Evolutionary conservation across 2,888 invertebrate genomes (phyloP).

Genomic region (Cylindroiulus punctatus): DNA sequence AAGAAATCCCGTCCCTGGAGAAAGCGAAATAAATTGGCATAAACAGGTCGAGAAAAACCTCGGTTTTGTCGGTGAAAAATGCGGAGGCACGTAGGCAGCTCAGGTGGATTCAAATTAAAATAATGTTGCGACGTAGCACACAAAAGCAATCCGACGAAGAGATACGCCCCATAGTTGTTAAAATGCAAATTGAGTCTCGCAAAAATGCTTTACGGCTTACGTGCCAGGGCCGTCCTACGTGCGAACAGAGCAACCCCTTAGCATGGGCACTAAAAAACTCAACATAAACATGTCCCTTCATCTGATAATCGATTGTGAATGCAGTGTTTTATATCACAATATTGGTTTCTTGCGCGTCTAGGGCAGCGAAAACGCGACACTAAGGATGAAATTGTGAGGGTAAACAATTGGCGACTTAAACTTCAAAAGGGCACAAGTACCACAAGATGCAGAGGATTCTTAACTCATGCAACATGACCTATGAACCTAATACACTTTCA

Average conservation of each 20-base stretch:
- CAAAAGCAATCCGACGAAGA: constrained; percentile 19
- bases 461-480: too few relatives aligned
- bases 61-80: background rate
- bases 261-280: background rate
- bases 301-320: background rate
- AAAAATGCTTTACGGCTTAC: background rate
- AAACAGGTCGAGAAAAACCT: constrained; percentile 14
- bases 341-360: too few relatives aligned
- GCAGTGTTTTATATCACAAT: too few relatives aligned
- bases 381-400: too few relatives aligned
- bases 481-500: too few relatives aligned
- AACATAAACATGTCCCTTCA: background rate
- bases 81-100: constrained; percentile 12
- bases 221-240: background rate
- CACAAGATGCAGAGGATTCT: too few relatives aligned
- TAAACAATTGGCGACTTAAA: too few relatives aligned
- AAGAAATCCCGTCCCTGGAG: background rate
- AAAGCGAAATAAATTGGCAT: background rate
- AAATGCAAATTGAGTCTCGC: constrained; percentile 25
- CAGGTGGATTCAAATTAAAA: constrained; percentile 25
- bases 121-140: constrained; percentile 8
- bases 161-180: constrained; percentile 17
- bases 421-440: too few relatives aligned
- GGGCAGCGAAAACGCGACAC: too few relatives aligned
- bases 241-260: background rate